phyloP scores from a whole-genome alignment of 2,113 vertebrate genomes.

The Xiphophorus hellerii region DNA sequence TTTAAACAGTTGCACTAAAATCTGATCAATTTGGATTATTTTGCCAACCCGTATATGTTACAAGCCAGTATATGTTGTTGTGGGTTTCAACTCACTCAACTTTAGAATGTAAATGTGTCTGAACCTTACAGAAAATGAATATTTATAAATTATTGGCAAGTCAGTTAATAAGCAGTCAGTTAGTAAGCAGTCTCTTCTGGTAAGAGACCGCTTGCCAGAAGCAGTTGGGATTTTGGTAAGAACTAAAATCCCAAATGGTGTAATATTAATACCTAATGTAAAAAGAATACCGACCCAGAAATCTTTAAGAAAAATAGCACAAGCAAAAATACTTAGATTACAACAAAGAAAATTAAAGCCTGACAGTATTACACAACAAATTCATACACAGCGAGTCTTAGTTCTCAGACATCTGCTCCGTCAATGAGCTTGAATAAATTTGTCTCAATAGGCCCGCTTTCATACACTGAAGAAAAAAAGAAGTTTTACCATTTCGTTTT shows the following conservation, averaged over 20 bases:
- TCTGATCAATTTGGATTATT: no score
- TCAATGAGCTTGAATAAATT: slow-evolving; percentile 20
- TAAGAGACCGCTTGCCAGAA: no score
- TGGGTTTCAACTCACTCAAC: no score
- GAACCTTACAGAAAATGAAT: background rate
- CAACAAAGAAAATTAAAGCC: background rate
- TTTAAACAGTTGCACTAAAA: no score
- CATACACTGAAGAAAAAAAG: slow-evolving; percentile 55
- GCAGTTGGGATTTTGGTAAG: background rate
- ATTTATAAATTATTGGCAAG: background rate
- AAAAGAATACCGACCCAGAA: background rate
- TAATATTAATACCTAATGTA: background rate
- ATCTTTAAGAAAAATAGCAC: background rate
- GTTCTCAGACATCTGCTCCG: slow-evolving; percentile 15
- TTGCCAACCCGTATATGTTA: no score
- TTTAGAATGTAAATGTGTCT: background rate
- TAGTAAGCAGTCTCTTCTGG: background rate
- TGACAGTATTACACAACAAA: background rate
- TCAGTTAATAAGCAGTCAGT: background rate
- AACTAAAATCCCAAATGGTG: background rate
- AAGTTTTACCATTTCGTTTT: slow-evolving; percentile 65
- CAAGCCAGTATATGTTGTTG: no score
- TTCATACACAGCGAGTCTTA: background rate
- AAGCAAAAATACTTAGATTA: background rate
- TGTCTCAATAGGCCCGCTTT: slow-evolving; percentile 21